Conservation (phyloP, 2,797 vertebrate genomes). For the Neostethus bicornis region DNA sequence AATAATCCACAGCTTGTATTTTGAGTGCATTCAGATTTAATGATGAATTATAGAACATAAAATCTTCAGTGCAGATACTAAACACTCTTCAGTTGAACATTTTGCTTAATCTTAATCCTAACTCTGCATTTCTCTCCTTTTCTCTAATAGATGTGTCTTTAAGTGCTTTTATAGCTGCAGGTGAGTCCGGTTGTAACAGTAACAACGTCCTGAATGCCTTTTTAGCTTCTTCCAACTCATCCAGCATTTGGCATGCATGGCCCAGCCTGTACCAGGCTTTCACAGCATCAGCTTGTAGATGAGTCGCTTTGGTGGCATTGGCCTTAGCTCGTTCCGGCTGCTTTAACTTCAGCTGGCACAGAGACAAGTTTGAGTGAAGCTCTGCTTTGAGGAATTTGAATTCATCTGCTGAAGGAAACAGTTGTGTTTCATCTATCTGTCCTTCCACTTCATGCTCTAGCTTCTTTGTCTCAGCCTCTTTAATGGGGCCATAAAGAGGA, state of each 20-base stretch:
- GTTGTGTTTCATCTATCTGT: conserved; percentile 21
- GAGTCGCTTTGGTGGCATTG: conserved; percentile 82
- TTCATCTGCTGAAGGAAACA: conserved; percentile 58
- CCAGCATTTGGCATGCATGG: conserved; percentile 83
- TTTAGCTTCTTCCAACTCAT: conserved; percentile 84
- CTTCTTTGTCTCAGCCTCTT: conserved; percentile 37
- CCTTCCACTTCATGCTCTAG: conserved; percentile 15
- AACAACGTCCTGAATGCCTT: conserved; percentile 82
- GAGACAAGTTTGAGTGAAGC: conserved; percentile 88
- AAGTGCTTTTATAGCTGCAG: conserved; percentile 83
- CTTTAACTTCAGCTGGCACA: conserved; percentile 87
- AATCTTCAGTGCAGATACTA: neutral
- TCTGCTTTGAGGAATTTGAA: conserved; percentile 76
- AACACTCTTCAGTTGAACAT: conserved; percentile 82
- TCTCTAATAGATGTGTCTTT: conserved; percentile 78
- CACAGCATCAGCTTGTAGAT: conserved; percentile 78
- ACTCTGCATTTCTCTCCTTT: conserved; percentile 78
- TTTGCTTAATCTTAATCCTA: conserved; percentile 87
- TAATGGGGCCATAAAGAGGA: conserved; percentile 64
- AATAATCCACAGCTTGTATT: neutral
- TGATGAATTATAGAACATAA: neutral
- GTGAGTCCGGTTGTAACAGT: conserved; percentile 83
- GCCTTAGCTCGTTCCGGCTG: conserved; percentile 79
- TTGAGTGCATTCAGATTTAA: conserved; percentile 11
- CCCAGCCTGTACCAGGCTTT: conserved; percentile 90